Evolutionary conservation across 2,888 invertebrate species (phyloP), one percentile per base, ranked within the genome.

Genomic region (Drosophila villosipedis): DNA sequence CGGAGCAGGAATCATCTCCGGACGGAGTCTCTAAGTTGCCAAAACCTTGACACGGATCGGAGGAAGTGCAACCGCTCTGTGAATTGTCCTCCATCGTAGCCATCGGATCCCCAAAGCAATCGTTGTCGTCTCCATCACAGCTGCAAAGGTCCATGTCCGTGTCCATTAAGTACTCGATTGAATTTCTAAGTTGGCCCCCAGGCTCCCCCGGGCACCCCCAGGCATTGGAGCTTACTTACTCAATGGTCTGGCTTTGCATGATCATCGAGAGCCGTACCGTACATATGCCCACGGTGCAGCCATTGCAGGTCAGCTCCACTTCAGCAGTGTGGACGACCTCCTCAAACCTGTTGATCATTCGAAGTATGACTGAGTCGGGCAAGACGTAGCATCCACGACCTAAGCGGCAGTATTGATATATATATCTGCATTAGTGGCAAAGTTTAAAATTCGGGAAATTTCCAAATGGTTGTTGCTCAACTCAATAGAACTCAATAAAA

Each of bases 291-390:
- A 85, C 87, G 10, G 89, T 89, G 47, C 83, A 80, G 30, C 85
- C 88, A 25, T 76, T 76, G 63, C 86, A 80, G 64, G 75, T 78
- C 53, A 87, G 78, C 65, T 89, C 88, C 25, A 89, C 80, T 25
- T 82, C 68, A 52, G 71, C 77, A 0, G 83, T 80, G 31, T 87
- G 80, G 0, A 76, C 58, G 9, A 78, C 66, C 33, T 74, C 78
- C 0, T 70, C 9, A 0, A 55, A 1, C 1, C 72, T 31, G 55
- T 59, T 80, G 14, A 31, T 19, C 41, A 89, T 68, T 10, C 68
- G 69, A 0, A 53, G 14, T 35, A 87, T 71, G 25, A 76, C 66
- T 0, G 74, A 60, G 2, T 74, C 75, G 1, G 89, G 84, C 30
- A 76, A 55, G 0, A 73, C 73, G 12, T 76, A 82, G 57, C 80